Conservation (phyloP, 2,888 invertebrate genomes). For the Marasmarcha lunaedactyla region DNA sequence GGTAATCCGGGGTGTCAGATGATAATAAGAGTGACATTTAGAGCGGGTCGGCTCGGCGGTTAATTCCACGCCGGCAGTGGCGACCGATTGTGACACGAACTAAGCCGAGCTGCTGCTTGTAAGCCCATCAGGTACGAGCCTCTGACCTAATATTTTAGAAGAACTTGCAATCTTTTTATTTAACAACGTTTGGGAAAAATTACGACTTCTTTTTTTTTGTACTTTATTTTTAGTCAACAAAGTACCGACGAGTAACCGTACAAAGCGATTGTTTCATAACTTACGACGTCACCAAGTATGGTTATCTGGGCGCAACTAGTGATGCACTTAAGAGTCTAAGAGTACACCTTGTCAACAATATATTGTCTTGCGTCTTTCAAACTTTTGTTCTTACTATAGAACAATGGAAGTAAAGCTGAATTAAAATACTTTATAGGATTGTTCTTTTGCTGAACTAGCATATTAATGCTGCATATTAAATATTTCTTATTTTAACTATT, state of each 20-base stretch:
- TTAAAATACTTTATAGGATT: too few relatives aligned
- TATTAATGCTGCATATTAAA: too few relatives aligned
- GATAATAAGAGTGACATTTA: slow-evolving; percentile 69
- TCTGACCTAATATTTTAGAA: slow-evolving; percentile 37
- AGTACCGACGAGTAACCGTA: slow-evolving; percentile 34
- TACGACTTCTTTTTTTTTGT: too few relatives aligned
- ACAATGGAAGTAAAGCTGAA: too few relatives aligned
- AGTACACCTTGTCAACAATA: slow-evolving; percentile 47
- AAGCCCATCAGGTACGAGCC: slow-evolving; percentile 58
- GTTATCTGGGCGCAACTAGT: slow-evolving; percentile 57
- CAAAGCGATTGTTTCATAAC: slow-evolving; percentile 58
- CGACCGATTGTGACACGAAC: slow-evolving; percentile 59
- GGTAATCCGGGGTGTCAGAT: slow-evolving; percentile 65
- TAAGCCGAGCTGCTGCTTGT: slow-evolving; percentile 59
- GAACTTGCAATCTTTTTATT: slow-evolving; percentile 1
- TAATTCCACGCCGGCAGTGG: slow-evolving; percentile 58
- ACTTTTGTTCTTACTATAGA: background rate
- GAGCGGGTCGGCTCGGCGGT: slow-evolving; percentile 48
- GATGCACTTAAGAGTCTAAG: slow-evolving; percentile 59
- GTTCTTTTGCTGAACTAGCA: too few relatives aligned
- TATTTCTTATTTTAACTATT: too few relatives aligned
- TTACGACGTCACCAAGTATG: slow-evolving; percentile 46
- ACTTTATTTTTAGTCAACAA: slow-evolving; percentile 41
- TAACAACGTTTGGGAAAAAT: too few relatives aligned
- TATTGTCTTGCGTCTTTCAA: slow-evolving; percentile 33